Evolutionary conservation across 2,797 vertebrate genomes (phyloP).

Genomic region (Oryzias dopingdopingensis): DNA sequence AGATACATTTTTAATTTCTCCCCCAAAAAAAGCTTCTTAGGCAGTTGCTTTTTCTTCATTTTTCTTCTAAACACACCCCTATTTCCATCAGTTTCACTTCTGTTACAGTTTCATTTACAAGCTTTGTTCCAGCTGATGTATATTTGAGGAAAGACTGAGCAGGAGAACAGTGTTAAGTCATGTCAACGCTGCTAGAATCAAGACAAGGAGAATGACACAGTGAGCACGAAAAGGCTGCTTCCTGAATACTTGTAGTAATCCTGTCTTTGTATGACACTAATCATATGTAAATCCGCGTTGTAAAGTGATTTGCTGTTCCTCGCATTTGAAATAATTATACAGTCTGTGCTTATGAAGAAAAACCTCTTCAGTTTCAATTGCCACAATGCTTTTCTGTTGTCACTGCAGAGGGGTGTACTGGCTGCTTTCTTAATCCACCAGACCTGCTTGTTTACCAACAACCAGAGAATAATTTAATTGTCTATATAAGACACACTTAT

Average conservation of each 20-base stretch:
- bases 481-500: conserved; percentile 66
- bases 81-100: conserved; percentile 19
- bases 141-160: conserved; percentile 38
- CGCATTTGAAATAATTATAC: conserved; percentile 79
- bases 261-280: conserved; percentile 75
- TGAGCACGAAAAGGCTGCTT: conserved; percentile 57
- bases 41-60: background rate
- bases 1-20: background rate
- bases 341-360: conserved; percentile 61
- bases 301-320: conserved; percentile 79
- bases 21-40: background rate
- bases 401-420: conserved; percentile 53
- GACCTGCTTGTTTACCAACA: conserved; percentile 71
- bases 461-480: conserved; percentile 66
- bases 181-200: conserved; percentile 69
- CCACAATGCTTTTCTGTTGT: conserved; percentile 64
- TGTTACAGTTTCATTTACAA: conserved; percentile 11
- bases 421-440: conserved; percentile 67
- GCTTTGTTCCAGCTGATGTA: conserved; percentile 21
- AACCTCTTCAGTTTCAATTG: conserved; percentile 72
- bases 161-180: conserved; percentile 50
- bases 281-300: conserved; percentile 79
- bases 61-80: background rate
- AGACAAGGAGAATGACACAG: conserved; percentile 54
- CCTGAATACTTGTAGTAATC: conserved; percentile 68